Evolutionary conservation across 1,140 invertebrate genomes (phyloP).

Genomic region (Drosophila persimilis): DNA sequence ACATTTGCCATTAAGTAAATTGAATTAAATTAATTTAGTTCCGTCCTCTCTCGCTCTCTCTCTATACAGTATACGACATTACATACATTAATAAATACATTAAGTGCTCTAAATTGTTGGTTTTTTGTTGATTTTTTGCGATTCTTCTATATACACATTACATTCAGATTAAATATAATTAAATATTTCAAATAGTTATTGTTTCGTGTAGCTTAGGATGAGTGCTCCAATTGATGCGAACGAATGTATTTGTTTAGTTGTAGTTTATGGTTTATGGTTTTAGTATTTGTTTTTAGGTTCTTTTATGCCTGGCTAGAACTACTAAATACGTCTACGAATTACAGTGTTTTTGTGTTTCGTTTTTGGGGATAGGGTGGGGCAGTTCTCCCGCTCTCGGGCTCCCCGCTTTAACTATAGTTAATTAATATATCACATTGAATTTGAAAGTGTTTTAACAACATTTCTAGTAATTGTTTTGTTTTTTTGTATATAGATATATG

Average conservation of each 20-base stretch:
- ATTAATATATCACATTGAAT: constrained; percentile 81
- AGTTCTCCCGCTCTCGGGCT: constrained; percentile 3
- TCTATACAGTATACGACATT: constrained; percentile 52
- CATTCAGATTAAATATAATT: constrained; percentile 29
- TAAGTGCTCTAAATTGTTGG: constrained; percentile 71
- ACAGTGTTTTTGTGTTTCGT: constrained; percentile 22
- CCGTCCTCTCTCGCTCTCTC: constrained; percentile 1
- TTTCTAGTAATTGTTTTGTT: constrained; percentile 72
- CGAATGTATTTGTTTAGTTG: constrained; percentile 45
- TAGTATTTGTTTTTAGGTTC: constrained; percentile 36
- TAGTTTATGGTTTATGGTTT: constrained; percentile 39
- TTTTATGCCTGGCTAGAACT: constrained; percentile 68
- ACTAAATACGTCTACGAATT: constrained; percentile 64
- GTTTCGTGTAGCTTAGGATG: constrained; percentile 56
- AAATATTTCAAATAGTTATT: constrained; percentile 38
- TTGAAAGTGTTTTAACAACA: constrained; percentile 78
- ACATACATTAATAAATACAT: constrained; percentile 62
- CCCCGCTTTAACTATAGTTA: constrained; percentile 56
- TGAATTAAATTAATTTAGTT: constrained; percentile 75
- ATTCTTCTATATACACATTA: constrained; percentile 54
- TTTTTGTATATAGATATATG: constrained; percentile 15
- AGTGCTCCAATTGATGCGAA: constrained; percentile 45
- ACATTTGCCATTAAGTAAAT: constrained; percentile 78
- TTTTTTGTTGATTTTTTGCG: constrained; percentile 18
- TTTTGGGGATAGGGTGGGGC: constrained; percentile 10